Percentiles rank a stretch among this genome's conserved stretches.
phyloP scores from a whole-genome alignment of 2,113 vertebrate species.

The Pangasianodon hypophthalmus region DNA sequence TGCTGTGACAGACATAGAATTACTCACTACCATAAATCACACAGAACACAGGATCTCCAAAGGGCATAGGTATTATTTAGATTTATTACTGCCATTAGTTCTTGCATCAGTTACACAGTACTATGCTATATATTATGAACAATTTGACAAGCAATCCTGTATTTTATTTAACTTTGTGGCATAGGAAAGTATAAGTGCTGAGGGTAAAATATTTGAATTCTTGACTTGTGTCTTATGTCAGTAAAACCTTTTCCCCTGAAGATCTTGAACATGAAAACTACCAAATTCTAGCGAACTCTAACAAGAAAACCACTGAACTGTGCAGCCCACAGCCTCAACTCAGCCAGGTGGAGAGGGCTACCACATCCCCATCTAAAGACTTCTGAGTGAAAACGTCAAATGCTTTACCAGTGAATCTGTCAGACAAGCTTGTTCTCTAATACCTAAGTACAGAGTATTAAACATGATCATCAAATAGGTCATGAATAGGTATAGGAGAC shows the following conservation, averaged over 20 bases:
- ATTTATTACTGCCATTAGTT: constrained; percentile 12
- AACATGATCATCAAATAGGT: too few species aligned
- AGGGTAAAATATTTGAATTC: background rate
- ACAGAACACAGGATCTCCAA: background rate
- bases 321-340: background rate
- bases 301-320: background rate
- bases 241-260: background rate
- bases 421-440: too few species aligned
- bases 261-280: background rate
- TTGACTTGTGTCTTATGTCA: background rate
- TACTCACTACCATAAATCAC: background rate
- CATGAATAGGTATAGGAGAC: too few species aligned
- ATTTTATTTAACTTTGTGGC: background rate
- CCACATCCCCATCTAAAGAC: constrained; percentile 1
- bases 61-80: background rate
- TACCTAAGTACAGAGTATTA: too few species aligned
- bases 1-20: background rate
- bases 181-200: background rate
- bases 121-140: background rate
- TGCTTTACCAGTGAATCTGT: too few species aligned
- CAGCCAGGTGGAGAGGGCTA: background rate
- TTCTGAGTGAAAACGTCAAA: background rate
- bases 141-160: background rate
- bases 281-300: background rate
- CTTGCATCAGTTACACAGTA: background rate